Percentiles rank a stretch among this genome's conserved stretches.
Conservation (phyloP, 1,140 invertebrate genomes). For the Heliconius eleuchia region DNA sequence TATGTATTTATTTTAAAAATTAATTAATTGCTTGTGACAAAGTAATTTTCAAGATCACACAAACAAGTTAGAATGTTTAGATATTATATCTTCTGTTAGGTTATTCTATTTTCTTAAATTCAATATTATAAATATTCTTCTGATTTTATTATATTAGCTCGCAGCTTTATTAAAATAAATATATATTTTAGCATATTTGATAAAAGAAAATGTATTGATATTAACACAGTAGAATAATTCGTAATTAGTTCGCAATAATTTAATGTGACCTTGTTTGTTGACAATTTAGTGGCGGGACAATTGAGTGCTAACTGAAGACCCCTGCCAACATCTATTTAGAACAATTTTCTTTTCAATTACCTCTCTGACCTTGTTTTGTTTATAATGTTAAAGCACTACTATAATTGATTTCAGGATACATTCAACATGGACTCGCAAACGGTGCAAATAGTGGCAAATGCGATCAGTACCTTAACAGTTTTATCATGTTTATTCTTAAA, state of each 20-base stretch:
- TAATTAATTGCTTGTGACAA: no score
- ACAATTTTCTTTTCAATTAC: slow-evolving; percentile 24
- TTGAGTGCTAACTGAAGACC: slow-evolving; percentile 33
- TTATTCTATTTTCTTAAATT: no score
- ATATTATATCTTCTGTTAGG: no score
- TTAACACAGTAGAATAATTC: not conserved
- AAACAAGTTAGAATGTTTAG: no score
- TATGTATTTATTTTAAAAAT: no score
- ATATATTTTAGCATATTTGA: not conserved
- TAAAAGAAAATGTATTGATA: not conserved
- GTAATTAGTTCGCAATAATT: not conserved
- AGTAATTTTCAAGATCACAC: no score
- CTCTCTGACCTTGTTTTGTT: slow-evolving; percentile 34
- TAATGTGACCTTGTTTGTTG: slow-evolving; percentile 25
- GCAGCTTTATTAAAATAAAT: no score
- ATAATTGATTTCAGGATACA: slow-evolving; percentile 35
- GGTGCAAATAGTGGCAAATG: slow-evolving; percentile 75
- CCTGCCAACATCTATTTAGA: slow-evolving; percentile 44
- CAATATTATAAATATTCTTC: no score
- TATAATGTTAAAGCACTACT: slow-evolving; percentile 2
- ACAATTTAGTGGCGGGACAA: slow-evolving; percentile 29
- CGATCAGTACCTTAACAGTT: slow-evolving; percentile 85
- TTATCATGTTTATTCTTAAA: slow-evolving; percentile 86
- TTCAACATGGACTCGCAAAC: slow-evolving; percentile 38
- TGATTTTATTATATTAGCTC: no score